Evolutionary conservation across 1,140 invertebrate genomes (phyloP), one percentile per base, ranked within the genome.

Genomic region (Drosophila ohnishii): DNA sequence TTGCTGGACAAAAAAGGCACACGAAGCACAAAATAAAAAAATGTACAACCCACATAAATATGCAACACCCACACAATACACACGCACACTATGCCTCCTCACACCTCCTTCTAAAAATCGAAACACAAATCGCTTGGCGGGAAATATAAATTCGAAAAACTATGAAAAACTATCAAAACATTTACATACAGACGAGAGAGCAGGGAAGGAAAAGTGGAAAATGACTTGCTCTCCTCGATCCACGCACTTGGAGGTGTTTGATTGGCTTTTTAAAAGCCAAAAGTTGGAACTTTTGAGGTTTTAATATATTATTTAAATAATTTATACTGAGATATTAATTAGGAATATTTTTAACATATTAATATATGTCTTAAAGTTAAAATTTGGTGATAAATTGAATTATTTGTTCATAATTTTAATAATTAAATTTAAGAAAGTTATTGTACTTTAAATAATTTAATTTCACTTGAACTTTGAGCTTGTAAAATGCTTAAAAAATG

Each of bases 111-210:
- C 60, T 56, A 76, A 81, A 81, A 86, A 85, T 81, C 78, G 81
- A 84, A 86, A 86, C 82, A 75, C 69, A 69, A 85, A 86, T 80
- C 57, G 60, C 73, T 47, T 48, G 57, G 57, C 62, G 57, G 34
- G 55, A 65, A 37, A 48, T 63, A 69, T 65, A 85, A 70, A 85
- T 66, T 55, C 47, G 63, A 75, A 82, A 87, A 86, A 87, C 79
- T 87, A 79, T 87, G 83, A 83, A 87, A 87, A 87, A 87, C 83
- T 83, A 87, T 87, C 83, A 87, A 87, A 87, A 87, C 83, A 87
- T 87, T 87, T 88, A 87, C 80, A 88, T 87, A 80, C 71, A 63
- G 25, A 55, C 4, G 7, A 51, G 16, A 51, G 16, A 53, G 50
- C 7, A 48, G 45, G 25, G 61, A 56, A 63, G 51, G 62, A 67